Evolutionary conservation across 2,888 invertebrate species (phyloP), one percentile per base, ranked within the genome.

Genomic region (Tiliacea citrago): DNA sequence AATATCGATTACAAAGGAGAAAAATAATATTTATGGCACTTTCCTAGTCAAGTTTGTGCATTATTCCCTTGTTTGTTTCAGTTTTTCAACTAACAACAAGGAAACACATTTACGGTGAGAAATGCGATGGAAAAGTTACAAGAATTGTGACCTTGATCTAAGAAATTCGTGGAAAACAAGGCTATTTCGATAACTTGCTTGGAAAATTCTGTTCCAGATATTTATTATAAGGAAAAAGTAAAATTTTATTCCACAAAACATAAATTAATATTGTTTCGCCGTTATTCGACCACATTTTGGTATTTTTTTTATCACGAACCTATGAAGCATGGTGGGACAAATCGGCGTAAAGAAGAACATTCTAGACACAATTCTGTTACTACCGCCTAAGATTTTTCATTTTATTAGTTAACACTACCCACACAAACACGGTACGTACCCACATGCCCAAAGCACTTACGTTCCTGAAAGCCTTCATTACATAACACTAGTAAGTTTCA

Each of bases 11-110:
- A 91, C 91, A 82, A 88, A 82, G 83, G 87, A 90, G 90, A 88
- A 92, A 92, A 92, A 93, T 91, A 91, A 91, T 92, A 93, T 92
- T 93, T 92, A 93, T 92, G 85, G 90, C 87, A 89, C 88, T 91
- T 89, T 81, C 83, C 18, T 81, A 89, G 89, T 88, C 86, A 92
- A 93, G 89, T 93, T 91, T 87, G 84, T 89, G 86, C 89, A 90
- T 90, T 90, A 91, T 90, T 85, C 85, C 87, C 89, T 88, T 93
- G 91, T 93, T 92, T 92, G 90, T 91, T 90, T 90, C 90, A 86
- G 91, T 92, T 92, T 92, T 91, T 84, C 86, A 86, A 88, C 85
- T 87, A 84, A 86, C 82, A 88, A 89, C 53, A 90, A 87, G 85
- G 87, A 88, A 92, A 90, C 89, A 91, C 90, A 89, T 92, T 91